Percentiles rank a stretch among this genome's conserved stretches.
These are phyloP conservation scores for Tenthredo amoena DNA, from an alignment of 2,888 invertebrate genomes.

Conservation along the genomic window DNA sequence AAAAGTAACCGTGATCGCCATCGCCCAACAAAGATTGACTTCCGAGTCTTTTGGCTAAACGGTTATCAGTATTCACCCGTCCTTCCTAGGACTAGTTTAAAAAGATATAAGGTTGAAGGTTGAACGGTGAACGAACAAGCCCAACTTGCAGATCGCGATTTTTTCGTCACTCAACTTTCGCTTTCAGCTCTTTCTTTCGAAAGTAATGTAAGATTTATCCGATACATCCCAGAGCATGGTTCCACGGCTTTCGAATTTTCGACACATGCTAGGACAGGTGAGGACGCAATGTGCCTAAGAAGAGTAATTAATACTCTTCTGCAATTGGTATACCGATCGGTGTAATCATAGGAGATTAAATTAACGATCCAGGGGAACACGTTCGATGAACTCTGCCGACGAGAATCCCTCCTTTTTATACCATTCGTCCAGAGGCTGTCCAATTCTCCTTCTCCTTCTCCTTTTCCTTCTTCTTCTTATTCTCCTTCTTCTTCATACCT, in stretches of 20 bases:
- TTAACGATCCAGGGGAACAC: background rate
- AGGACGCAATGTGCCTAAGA: background rate
- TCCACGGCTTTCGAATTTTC: background rate
- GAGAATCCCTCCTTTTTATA: background rate
- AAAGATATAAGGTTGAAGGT: background rate
- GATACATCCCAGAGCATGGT: background rate
- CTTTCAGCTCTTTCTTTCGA: constrained; percentile 7
- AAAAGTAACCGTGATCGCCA: too few relatives aligned
- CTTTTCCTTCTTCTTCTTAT: background rate
- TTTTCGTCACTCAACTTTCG: background rate
- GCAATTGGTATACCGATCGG: background rate
- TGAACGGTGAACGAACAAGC: background rate
- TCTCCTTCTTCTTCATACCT: background rate
- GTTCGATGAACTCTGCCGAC: constrained; percentile 20
- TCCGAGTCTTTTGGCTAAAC: background rate
- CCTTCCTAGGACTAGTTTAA: background rate
- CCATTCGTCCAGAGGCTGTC: background rate
- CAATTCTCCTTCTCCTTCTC: background rate
- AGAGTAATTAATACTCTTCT: background rate
- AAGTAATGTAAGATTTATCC: background rate
- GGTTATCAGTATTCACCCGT: background rate
- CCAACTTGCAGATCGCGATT: background rate
- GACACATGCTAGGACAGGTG: background rate
- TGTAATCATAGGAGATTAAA: background rate
- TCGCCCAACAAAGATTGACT: background rate